These are phyloP conservation scores for Aradus depressus DNA, from an alignment of 2,888 invertebrate species.

Conservation along the genomic window DNA sequence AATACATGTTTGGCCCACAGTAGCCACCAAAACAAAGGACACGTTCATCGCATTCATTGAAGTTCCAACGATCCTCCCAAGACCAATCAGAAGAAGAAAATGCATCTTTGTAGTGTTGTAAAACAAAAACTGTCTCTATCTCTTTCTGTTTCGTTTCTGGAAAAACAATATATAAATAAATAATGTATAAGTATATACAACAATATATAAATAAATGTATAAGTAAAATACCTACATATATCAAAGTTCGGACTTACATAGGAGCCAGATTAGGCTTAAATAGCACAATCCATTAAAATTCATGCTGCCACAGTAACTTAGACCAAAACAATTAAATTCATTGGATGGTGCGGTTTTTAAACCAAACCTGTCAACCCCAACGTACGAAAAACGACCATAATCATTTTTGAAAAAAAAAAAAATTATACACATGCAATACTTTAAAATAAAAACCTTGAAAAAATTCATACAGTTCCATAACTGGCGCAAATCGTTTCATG, in stretches of 20 bases:
- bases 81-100: constrained; percentile 44
- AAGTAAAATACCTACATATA: too few species aligned
- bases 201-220: neutral
- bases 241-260: too few species aligned
- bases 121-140: constrained; percentile 65
- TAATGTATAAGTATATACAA: neutral
- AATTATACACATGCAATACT: too few species aligned
- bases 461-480: constrained; percentile 76
- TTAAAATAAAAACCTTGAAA: constrained; percentile 45
- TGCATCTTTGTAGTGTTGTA: constrained; percentile 77
- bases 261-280: too few species aligned
- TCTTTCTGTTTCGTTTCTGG: constrained; percentile 13
- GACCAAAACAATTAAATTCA: too few species aligned
- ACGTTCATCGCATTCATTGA: constrained; percentile 40
- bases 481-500: constrained; percentile 65
- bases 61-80: constrained; percentile 72
- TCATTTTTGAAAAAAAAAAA: too few species aligned
- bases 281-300: too few species aligned
- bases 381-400: too few species aligned
- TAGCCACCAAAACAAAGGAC: neutral
- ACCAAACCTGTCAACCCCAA: too few species aligned
- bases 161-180: neutral
- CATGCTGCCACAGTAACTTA: too few species aligned
- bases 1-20: too few species aligned
- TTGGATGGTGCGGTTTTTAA: too few species aligned